Percentiles rank a stretch among this genome's conserved stretches.
Evolutionary conservation across 2,113 vertebrate genomes (phyloP).

Genomic region (Albula goreensis): DNA sequence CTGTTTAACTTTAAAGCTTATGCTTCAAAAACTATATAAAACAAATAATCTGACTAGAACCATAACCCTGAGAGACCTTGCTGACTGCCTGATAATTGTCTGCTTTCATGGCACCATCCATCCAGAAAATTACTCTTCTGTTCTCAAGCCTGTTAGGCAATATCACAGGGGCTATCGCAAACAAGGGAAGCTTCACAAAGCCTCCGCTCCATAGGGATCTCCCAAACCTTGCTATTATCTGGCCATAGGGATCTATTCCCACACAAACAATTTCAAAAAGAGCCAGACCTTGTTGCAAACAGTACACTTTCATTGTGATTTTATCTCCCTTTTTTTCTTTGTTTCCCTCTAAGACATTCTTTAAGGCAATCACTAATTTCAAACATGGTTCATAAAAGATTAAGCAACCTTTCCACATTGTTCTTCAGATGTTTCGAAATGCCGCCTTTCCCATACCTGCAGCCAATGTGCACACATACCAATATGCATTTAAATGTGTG

Average conservation of each 20-base stretch:
- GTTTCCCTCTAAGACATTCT: constrained; percentile 55
- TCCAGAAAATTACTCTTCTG: constrained; percentile 69
- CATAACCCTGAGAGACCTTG: constrained; percentile 71
- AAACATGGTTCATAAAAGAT: constrained; percentile 69
- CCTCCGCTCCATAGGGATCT: constrained; percentile 63
- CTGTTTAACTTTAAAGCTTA: constrained; percentile 74
- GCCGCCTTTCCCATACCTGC: constrained; percentile 50
- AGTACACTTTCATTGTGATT: constrained; percentile 38
- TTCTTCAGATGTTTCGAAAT: constrained; percentile 62
- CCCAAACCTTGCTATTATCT: constrained; percentile 61
- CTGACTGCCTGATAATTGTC: constrained; percentile 75
- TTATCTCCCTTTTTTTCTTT: constrained; percentile 35
- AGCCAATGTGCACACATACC: constrained; percentile 61
- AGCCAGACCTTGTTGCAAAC: constrained; percentile 60
- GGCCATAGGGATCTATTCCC: constrained; percentile 61
- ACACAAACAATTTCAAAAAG: constrained; percentile 69
- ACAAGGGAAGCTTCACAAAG: constrained; percentile 63
- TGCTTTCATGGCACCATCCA: constrained; percentile 73
- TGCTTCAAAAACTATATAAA: constrained; percentile 74
- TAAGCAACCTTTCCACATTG: constrained; percentile 68
- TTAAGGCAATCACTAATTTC: constrained; percentile 67
- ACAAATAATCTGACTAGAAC: constrained; percentile 75
- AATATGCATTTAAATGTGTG: constrained; percentile 42
- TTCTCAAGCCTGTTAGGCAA: constrained; percentile 70
- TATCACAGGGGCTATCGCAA: constrained; percentile 63